Evolutionary conservation across 1,140 invertebrate genomes (phyloP), one percentile per base, ranked within the genome.

Genomic region (Hyles euphorbiae): DNA sequence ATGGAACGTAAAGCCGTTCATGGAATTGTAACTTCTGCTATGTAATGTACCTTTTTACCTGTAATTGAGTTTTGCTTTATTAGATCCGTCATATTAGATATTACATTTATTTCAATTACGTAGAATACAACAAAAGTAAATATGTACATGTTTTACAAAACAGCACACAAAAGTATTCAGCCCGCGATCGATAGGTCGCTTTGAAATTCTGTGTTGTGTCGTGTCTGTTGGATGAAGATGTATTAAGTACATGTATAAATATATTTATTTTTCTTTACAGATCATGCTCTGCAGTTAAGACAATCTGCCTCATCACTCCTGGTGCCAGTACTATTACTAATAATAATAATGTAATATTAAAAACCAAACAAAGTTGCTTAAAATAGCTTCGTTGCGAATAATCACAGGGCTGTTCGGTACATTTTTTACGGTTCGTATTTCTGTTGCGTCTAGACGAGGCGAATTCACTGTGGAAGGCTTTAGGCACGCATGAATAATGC

Each of bases 401-500:
- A 52, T 52, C 33, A 50, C 48, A 34, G 11, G 36, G 34, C 36
- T 48, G 11, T 48, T 56, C 34, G 32, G 34, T 47, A 10, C 53
- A 64, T 65, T 53, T 55, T 53, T 11, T 32, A 54, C 50, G 58
- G 58, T 47, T 65, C 55, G 46, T 10, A 51, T 65, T 65, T 49
- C 63, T 49, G 32, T 60, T 65, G 58, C 45, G 56, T 54, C 11
- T 34, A 60, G 52, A 60, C 63, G 58, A 53, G 44, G 54, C 45
- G 50, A 60, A 60, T 60, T 46, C 43, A 51, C 36, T 60, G 54
- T 50, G 46, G 9, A 46, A 12, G 49, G 40, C 52, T 57, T 60
- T 60, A 60, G 58, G 47, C 56, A 65, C 58, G 63, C 58, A 55
- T 65, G 56, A 60, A 58, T 53, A 64, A 40, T 40, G 36, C 36